Evolutionary conservation across 1,140 invertebrate species (phyloP), one percentile per base, ranked within the genome.

Genomic region (Drosophila eugracilis): DNA sequence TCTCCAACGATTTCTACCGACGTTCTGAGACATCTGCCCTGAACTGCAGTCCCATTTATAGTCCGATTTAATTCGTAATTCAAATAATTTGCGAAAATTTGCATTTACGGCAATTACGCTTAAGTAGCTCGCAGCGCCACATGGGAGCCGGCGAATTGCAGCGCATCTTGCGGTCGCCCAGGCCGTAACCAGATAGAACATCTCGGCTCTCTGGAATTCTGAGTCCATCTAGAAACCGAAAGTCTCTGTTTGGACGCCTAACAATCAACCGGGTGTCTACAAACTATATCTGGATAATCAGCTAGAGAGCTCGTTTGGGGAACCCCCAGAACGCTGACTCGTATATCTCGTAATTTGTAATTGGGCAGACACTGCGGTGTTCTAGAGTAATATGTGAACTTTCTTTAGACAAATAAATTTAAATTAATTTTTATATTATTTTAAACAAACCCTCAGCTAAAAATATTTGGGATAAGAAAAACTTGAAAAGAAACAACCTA

Each of bases 51-150:
- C 39, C 15, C 67, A 54, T 88, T 72, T 88, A 88, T 88, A 72
- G 69, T n/a, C 28, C 32, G 10, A 47, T 28, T 28, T n/a, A 28
- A 47, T 14, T 52, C 63, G 37, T 81, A 86, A 85, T 75, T 81
- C 44, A 41, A 53, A 57, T 81, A 70, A 88, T 86, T 86, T 77
- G 67, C 5, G 49, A 74, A 71, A 66, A 85, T 85, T 85, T 86
- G 54, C 81, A 85, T 86, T 71, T 67, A 22, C 78, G 45, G 59
- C 83, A 85, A 85, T 85, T 85, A 85, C 77, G 17, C 45, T 66
- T 66, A 85, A 85, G 63, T 85, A 88, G 81, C 55, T 30, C 63
- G 59, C 28, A 75, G 30, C 65, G 39, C 75, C 44, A 22, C 75
- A 63, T 37, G 72, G 58, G 48, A 52, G 30, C 45, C 65, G 37